A percentile compares a stretch with the other conserved stretches of the same genome.
These are phyloP conservation scores for Dicentrarchus labrax DNA, from an alignment of 2,113 vertebrate species.

Conservation along the genomic window DNA sequence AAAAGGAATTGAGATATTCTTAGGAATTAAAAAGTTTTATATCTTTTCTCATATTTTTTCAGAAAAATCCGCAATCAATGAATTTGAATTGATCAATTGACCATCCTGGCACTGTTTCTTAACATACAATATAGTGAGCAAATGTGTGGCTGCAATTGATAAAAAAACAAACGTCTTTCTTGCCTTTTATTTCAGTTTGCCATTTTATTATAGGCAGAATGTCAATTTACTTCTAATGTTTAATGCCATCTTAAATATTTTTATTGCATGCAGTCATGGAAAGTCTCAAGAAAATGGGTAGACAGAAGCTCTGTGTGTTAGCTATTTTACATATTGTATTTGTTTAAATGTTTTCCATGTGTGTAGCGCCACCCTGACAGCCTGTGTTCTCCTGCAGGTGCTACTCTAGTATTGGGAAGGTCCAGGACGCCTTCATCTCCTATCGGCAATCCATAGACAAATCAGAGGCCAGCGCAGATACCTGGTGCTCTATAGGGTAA, in stretches of 20 bases:
- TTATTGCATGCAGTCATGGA: neutral
- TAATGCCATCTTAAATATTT: neutral
- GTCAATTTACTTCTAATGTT: neutral
- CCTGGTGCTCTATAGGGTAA: constrained; percentile 99
- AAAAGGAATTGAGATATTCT: too few relatives aligned
- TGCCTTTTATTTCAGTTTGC: too few relatives aligned
- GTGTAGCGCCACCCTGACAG: constrained; percentile 16
- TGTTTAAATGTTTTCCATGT: neutral
- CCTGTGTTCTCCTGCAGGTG: constrained; percentile 86
- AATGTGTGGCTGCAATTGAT: too few relatives aligned
- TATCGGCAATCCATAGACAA: constrained; percentile 99
- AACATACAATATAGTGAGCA: too few relatives aligned
- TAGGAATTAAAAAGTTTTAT: too few relatives aligned
- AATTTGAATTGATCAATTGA: too few relatives aligned
- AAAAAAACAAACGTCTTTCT: too few relatives aligned
- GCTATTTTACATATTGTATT: neutral
- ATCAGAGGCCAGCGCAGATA: constrained; percentile 99
- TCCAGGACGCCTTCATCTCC: constrained; percentile 99
- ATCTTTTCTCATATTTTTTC: too few relatives aligned
- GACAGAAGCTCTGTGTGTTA: neutral
- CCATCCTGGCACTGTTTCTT: too few relatives aligned
- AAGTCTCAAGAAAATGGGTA: neutral
- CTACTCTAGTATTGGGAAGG: constrained; percentile 99
- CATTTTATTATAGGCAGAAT: neutral
- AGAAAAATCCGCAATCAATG: too few relatives aligned